A percentile compares a stretch with the other conserved stretches of the same genome.
phyloP scores from a whole-genome alignment of 2,113 vertebrate genomes.

The Ia io region DNA sequence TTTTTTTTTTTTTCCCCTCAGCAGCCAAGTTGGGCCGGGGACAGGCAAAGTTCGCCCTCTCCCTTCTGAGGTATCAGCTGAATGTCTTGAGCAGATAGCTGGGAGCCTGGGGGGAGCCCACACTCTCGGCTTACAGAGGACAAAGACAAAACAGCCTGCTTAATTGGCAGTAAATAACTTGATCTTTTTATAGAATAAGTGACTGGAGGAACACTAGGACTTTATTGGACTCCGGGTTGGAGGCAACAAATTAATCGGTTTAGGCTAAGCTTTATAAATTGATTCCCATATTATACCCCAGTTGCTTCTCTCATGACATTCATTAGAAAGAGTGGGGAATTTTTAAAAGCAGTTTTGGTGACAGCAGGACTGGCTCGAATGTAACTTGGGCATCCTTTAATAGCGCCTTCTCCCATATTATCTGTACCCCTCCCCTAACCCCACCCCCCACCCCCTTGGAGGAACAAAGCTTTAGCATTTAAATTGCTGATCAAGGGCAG shows the following conservation, averaged over 20 bases:
- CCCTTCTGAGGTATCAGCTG: constrained; percentile 74
- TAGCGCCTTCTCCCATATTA: constrained; percentile 74
- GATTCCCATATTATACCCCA: constrained; percentile 83
- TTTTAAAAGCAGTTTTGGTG: constrained; percentile 72
- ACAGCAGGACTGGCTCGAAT: constrained; percentile 57
- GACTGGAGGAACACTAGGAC: constrained; percentile 84
- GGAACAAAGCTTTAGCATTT: constrained; percentile 86
- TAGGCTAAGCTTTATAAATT: constrained; percentile 88
- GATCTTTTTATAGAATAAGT: constrained; percentile 87
- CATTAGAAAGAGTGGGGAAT: constrained; percentile 78
- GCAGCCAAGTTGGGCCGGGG: constrained; percentile 79
- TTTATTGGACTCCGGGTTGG: constrained; percentile 82
- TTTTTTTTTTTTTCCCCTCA: constrained; percentile 28
- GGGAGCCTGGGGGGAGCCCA: constrained; percentile 79
- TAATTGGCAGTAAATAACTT: constrained; percentile 90
- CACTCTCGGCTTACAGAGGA: constrained; percentile 80
- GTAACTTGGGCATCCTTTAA: constrained; percentile 63
- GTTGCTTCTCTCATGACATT: constrained; percentile 78
- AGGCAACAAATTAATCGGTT: constrained; percentile 87
- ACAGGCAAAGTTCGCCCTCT: constrained; percentile 80
- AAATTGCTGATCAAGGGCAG: constrained; percentile 93
- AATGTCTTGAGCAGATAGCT: constrained; percentile 80
- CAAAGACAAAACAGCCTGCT: constrained; percentile 87
- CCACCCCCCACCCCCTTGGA: constrained; percentile 48
- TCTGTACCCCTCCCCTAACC: constrained; percentile 64